These are phyloP conservation scores for Phymanthus crucifer DNA, from an alignment of 92 coral and sea anemone genomes.

Conservation along the genomic window DNA sequence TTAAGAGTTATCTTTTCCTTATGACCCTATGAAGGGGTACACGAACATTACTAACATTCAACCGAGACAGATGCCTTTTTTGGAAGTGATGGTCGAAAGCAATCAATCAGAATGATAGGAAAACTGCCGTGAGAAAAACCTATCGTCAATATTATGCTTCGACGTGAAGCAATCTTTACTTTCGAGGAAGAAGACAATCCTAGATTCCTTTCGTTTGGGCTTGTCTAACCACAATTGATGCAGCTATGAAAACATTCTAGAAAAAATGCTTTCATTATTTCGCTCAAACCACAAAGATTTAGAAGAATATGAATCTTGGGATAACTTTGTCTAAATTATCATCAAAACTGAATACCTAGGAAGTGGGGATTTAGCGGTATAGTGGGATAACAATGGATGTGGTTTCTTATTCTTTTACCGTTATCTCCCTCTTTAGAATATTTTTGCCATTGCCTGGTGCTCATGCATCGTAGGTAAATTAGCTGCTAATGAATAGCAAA, in stretches of 20 bases:
- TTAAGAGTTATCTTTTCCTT: not conserved
- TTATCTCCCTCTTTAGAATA: not conserved
- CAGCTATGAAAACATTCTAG: not conserved
- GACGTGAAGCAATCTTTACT: not conserved
- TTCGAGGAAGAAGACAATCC: not conserved
- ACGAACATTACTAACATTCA: not conserved
- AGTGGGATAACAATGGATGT: not conserved
- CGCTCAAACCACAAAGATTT: not conserved
- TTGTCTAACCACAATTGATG: slow-evolving; percentile 6
- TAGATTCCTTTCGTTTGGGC: slow-evolving; percentile 12
- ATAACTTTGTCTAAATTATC: not conserved
- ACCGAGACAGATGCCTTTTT: slow-evolving; percentile 25
- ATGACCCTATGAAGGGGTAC: not conserved
- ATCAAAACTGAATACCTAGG: not conserved
- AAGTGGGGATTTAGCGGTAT: slow-evolving; percentile 3
- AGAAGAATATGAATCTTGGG: not conserved
- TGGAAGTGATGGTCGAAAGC: not conserved
- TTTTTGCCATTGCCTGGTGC: not conserved
- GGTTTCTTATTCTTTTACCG: not conserved
- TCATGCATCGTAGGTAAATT: not conserved
- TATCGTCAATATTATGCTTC: not conserved
- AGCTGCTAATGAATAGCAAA: not conserved
- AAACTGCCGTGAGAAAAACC: slow-evolving; percentile 17
- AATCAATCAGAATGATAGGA: not conserved
- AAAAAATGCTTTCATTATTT: slow-evolving; percentile 6